Conservation (phyloP, 2,797 vertebrate species). For the Chelon labrosus region DNA sequence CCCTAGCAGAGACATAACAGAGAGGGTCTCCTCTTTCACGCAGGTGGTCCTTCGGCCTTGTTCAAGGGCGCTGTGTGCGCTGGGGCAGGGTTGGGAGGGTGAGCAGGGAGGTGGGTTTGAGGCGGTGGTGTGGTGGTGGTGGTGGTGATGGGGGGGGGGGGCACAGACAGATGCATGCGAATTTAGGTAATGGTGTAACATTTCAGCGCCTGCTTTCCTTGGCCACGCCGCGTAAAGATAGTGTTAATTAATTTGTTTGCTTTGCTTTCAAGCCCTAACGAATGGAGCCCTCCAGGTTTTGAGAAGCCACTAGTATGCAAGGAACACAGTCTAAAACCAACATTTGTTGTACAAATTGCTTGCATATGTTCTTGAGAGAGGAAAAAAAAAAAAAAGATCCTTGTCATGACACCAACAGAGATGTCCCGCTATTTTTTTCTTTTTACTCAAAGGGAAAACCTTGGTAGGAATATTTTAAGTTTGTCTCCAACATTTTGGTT, state of each 20-base stretch:
- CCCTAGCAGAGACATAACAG: conserved; percentile 92
- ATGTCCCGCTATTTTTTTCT: conserved; percentile 55
- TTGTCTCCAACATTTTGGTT: conserved; percentile 65
- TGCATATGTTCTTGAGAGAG: conserved; percentile 86
- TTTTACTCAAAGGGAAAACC: conserved; percentile 55
- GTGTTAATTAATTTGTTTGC: conserved; percentile 92
- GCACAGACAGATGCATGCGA: conserved; percentile 87
- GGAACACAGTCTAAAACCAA: conserved; percentile 86
- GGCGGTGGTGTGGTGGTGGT: too few relatives aligned
- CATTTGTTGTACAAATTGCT: conserved; percentile 90
- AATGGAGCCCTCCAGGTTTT: conserved; percentile 82
- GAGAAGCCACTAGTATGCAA: conserved; percentile 84
- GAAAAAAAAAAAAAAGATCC: conserved; percentile 52
- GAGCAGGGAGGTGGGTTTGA: conserved; percentile 16
- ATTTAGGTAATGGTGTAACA: conserved; percentile 87
- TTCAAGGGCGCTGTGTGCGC: conserved; percentile 84
- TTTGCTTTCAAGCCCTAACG: conserved; percentile 85
- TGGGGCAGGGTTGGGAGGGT: conserved; percentile 63
- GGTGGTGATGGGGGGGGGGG: conserved; percentile 37
- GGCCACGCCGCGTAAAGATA: conserved; percentile 87
- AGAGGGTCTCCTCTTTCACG: conserved; percentile 88
- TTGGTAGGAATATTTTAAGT: conserved; percentile 56
- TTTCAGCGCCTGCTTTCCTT: conserved; percentile 87
- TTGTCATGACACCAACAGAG: conserved; percentile 73
- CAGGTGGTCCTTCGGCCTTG: conserved; percentile 91